Base-by-base conservation (phyloP, 1,140 invertebrate species). In the Coenobita brevimanus region DNA sequence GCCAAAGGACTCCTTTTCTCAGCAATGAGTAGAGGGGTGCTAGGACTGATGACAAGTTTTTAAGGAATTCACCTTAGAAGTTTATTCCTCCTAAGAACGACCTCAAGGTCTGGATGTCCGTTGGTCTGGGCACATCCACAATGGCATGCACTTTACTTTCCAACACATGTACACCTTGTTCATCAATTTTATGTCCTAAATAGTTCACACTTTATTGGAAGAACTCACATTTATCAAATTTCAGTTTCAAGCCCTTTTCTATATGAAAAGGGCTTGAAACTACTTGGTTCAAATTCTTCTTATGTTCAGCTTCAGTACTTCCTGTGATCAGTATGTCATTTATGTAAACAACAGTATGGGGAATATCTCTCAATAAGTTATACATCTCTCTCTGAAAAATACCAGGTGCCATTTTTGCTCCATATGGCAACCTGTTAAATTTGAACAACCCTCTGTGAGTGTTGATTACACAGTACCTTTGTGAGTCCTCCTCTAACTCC, bases 61-160 rank as follows among this genome's bases (percentile, higher is more conserved):
- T 46, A 0, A 50, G 41, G 30, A 6, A 79, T 57, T 79, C 50
- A 79, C 75, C n/a, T 21, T 73, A 57, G 50, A 79, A 79, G 43
- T 79, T 46, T 79, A 79, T 79, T 21, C 21, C 43, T 54, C 43
- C 75, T 43, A 79, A 57, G 3, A 79, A 60, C 13, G 64, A 67
- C 24, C 64, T 1, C 24, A 67, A 67, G 10, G 64, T 67, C 30
- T 38, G 57, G 3, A 76, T 38, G 36, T 57, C 78, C 36, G 46
- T 80, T 38, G 76, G 50, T 30, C 60, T 27, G 3, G 76, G 50
- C 10, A 50, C 76, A 27, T 60, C 15, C 54, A 57, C 6, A 60
- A 80, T 75, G 24, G 30, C 71, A 2, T 38, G 6, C 17, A 75
- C 71, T 41, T 75, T 75, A 24, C 38, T 38, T 2, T 33, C 30